Evolutionary conservation across 2,113 vertebrate genomes (phyloP), one percentile per base, ranked within the genome.

Genomic region (Rhinopomastus cyanomelas): DNA sequence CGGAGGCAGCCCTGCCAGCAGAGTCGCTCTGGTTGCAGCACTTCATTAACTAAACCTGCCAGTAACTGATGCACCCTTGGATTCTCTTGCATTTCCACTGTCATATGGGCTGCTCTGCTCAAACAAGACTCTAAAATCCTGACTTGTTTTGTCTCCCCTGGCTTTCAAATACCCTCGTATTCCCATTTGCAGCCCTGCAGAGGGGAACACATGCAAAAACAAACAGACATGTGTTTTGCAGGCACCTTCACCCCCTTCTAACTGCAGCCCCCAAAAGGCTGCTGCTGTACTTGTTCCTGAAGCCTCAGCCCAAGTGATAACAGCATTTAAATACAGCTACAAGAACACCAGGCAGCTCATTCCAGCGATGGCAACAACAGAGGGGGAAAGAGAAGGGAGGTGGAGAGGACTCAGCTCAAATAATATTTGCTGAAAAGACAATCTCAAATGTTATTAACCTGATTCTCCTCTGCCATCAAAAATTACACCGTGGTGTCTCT

Each of bases 1-100:
- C 52, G 42, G 86, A 96, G 39, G 84, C 84, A 78, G 83, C 80
- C 8, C 11, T 67, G 86, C 69, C 78, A 55, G 56, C 21, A 78
- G 81, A 87, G 34, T 15, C 52, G 56, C 29, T 85, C 73, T 83
- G 79, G 80, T 21, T 71, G 52, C 3, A 62, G 59, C 71, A 81
- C 42, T 76, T 25, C 21, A 87, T 88, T 89, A 90, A 94, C 77
- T 46, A 87, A 90, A 91, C 13, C 48, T 48, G 73, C 44, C 56
- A 57, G 90, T 87, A 91, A 85, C 81, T 59, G 67, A 86, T 72
- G 48, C 26, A 46, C 21, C 56, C 51, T 75, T 93, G 91, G 79
- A 87, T 66, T 87, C 74, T 64, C 60, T 79, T 64, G 69, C 68
- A 36, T 74, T 85, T 73, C 79, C 19, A 42, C 62, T 66, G 34